These are phyloP conservation scores for Metopolophium dirhodum DNA, from an alignment of 1,140 invertebrate species.

Conservation along the genomic window DNA sequence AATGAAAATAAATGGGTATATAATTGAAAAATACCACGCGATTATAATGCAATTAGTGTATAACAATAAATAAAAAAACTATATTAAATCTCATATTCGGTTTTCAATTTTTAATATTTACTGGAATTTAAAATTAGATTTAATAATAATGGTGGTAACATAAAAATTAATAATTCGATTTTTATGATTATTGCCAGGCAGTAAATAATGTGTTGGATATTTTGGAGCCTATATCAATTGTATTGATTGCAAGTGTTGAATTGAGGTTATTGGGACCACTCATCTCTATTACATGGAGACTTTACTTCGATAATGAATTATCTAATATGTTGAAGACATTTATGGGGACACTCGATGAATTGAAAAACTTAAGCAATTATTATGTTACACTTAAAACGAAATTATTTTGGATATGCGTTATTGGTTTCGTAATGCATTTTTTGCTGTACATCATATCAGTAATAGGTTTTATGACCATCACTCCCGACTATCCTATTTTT, in stretches of 20 bases:
- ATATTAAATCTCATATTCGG: no score
- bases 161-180: no score
- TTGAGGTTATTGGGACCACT: neutral
- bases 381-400: neutral
- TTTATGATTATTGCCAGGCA: no score
- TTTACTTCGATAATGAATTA: neutral
- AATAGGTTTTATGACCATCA: neutral
- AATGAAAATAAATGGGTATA: no score
- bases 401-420: neutral
- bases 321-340: neutral
- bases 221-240: neutral
- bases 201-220: neutral
- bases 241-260: no score
- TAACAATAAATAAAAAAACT: no score
- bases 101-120: no score
- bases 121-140: no score
- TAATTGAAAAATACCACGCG: no score
- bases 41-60: no score
- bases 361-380: neutral
- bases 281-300: neutral
- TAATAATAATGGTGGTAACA: no score
- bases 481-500: no score
- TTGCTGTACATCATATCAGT: accelerated
- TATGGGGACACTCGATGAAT: neutral
- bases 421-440: neutral